phyloP scores from a whole-genome alignment of 2,113 vertebrate genomes.

The cattle (Bos taurus) region ARS-UCD2.0 NC_037352.1:39636501-39637000 shows the following conservation, averaged over 20 bases:
- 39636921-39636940: fast-evolving
- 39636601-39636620: slow-evolving; percentile 63
- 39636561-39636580: background rate
- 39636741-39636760: background rate
- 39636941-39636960: no score
- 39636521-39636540: background rate
- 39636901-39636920: background rate
- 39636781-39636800: background rate
- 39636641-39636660: slow-evolving; percentile 63
- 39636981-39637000: fast-evolving
- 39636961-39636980: fast-evolving
- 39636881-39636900: background rate
- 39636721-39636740: background rate
- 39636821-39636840: background rate
- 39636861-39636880: no score
- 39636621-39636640: slow-evolving; percentile 16
- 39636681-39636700: background rate
- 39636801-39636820: background rate
- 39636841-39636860: background rate
- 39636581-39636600: slow-evolving; percentile 64
- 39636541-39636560: background rate
- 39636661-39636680: slow-evolving; percentile 43
- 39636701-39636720: background rate
- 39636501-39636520: slow-evolving; percentile 11
- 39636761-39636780: background rate